Conservation (phyloP, 92 coral and sea anemone species). For the Scolanthus callimorphus region DNA sequence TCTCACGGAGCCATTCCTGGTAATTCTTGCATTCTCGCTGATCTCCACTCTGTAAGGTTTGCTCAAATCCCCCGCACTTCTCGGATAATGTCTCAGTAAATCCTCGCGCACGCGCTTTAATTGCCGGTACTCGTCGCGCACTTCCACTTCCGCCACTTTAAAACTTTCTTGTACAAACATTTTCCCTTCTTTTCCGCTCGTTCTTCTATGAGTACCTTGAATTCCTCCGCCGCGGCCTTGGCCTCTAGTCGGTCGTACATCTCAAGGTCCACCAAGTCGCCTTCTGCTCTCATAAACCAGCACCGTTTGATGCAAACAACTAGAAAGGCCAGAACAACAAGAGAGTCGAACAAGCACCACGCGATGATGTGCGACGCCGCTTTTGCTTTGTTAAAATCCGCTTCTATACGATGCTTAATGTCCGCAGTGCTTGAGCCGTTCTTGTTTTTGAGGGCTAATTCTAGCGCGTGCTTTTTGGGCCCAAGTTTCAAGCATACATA, state of each 20-base stretch:
- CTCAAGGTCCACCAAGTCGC: slow-evolving; percentile 27
- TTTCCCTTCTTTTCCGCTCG: slow-evolving; percentile 32
- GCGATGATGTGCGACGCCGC: slow-evolving; percentile 46
- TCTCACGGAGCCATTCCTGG: too few species aligned
- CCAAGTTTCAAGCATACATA: slow-evolving; percentile 46
- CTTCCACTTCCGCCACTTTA: background rate
- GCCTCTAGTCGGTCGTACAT: slow-evolving; percentile 43
- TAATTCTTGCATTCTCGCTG: too few species aligned
- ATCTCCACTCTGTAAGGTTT: slow-evolving; percentile 29
- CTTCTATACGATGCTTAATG: slow-evolving; percentile 15
- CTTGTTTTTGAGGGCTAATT: slow-evolving; percentile 7
- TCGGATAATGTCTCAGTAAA: slow-evolving; percentile 31
- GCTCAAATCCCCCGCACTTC: slow-evolving; percentile 47
- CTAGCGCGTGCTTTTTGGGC: slow-evolving; percentile 27
- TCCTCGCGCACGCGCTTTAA: slow-evolving; percentile 1
- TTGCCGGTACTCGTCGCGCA: background rate
- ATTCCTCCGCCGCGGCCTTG: slow-evolving; percentile 33
- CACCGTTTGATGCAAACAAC: slow-evolving; percentile 42
- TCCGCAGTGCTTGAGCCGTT: slow-evolving; percentile 16
- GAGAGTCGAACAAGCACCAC: slow-evolving; percentile 29
- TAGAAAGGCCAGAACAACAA: slow-evolving; percentile 27
- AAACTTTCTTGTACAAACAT: slow-evolving; percentile 7
- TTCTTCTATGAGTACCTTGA: slow-evolving; percentile 18
- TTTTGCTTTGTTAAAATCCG: slow-evolving; percentile 13
- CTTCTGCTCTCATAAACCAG: slow-evolving; percentile 38